Evolutionary conservation across 1,140 invertebrate species (phyloP), one percentile per base, ranked within the genome.

Genomic region (Bombus sylvicola): DNA sequence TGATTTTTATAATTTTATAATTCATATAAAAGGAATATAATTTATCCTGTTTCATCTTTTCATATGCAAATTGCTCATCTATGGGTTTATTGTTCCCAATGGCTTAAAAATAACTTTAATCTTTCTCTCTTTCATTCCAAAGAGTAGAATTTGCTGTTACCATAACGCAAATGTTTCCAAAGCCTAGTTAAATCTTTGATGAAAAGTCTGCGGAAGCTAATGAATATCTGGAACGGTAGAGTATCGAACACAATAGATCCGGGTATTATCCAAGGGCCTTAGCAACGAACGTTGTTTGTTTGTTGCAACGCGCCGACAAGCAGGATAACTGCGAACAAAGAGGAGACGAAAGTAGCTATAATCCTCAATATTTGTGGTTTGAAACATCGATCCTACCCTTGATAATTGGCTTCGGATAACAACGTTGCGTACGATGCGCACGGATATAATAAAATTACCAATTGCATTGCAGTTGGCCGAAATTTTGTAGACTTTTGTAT

Each of bases 321-420:
- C 37, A 15, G 66, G 72, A 47, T 37, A 53, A 28, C 25, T 72
- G 3, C 6, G 75, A 28, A 84, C 74, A n/a, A 78, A 84, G 37
- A n/a, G n/a, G 13, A 34, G 41, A 59, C 31, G 31, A 57, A 71
- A 62, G 41, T 25, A 73, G 12, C 31, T 28, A 68, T 69, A 39
- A 80, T 80, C 39, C 47, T 18, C 31, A 12, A 77, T 77, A 28
- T 76, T 28, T 34, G 53, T 15, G 22, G 39, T 47, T 71, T 22
- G 34, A 72, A 79, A 25, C 34, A 25, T 37, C 34, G 13, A 62
- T 53, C 41, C 22, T 10, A 6, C 25, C 39, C n/a, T 37, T 39
- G 53, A 80, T 80, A 85, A 80, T 72, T 75, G 81, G 57, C 69
- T 57, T 41, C 53, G 47, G 68, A 31, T 64, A 85, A 80, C 25